These are phyloP conservation scores for Dasyornis broadbenti DNA, from an alignment of 2,113 vertebrate genomes.

Conservation along the genomic window DNA sequence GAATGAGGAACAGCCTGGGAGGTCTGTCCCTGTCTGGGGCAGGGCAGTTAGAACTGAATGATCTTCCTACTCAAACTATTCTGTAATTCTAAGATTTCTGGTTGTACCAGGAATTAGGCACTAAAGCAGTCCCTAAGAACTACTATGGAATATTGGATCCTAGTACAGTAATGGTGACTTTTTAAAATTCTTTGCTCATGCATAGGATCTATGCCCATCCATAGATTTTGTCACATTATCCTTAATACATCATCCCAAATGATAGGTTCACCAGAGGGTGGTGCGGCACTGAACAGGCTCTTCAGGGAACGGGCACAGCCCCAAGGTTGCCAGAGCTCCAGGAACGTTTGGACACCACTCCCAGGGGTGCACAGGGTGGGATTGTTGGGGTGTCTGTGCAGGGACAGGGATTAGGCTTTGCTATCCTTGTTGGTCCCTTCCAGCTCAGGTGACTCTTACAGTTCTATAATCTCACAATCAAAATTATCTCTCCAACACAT, in stretches of 20 bases:
- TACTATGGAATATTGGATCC: background rate
- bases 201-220: background rate
- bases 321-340: background rate
- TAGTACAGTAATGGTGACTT: background rate
- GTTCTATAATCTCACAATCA: background rate
- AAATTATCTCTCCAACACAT: background rate
- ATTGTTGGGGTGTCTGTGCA: background rate
- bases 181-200: background rate
- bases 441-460: fast-evolving
- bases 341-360: fast-evolving
- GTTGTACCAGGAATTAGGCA: background rate
- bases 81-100: background rate
- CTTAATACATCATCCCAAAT: background rate
- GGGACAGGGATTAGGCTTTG: background rate
- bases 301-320: background rate
- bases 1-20: background rate
- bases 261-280: background rate
- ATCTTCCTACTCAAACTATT: background rate
- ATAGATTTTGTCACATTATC: background rate
- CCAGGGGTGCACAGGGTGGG: background rate
- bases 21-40: background rate
- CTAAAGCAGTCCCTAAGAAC: background rate
- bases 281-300: background rate
- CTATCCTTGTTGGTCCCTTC: background rate
- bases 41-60: too few species aligned